A percentile compares a stretch with the other conserved stretches of the same genome.
Evolutionary conservation across 2,797 vertebrate genomes (phyloP).

Genomic region (Propithecus deckenii): DNA sequence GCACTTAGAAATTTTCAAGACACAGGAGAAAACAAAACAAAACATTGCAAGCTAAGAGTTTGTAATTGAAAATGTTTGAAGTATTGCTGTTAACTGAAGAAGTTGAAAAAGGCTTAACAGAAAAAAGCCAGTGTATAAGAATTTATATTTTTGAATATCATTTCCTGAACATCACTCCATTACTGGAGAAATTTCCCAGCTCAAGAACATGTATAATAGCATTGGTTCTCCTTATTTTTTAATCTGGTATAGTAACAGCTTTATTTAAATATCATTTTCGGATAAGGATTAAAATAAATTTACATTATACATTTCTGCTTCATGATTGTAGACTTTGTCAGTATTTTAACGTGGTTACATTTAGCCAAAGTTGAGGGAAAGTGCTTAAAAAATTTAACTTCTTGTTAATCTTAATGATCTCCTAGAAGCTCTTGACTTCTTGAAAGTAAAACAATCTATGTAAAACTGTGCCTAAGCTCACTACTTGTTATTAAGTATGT

Average conservation of each 20-base stretch:
- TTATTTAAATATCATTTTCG: background rate
- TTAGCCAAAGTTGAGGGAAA: background rate
- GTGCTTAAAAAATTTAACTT: background rate
- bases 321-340: background rate
- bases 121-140: background rate
- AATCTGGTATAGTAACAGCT: background rate
- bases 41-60: background rate
- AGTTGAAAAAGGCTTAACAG: background rate
- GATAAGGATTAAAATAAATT: background rate
- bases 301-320: background rate
- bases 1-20: background rate
- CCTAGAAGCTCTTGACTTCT: background rate
- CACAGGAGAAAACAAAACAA: slow-evolving; percentile 42
- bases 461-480: background rate
- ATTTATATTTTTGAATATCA: slow-evolving; percentile 29
- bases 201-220: background rate
- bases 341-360: background rate
- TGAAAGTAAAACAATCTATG: background rate
- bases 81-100: background rate
- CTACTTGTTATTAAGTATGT: background rate
- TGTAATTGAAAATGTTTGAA: background rate
- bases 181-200: slow-evolving; percentile 26
- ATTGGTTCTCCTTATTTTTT: slow-evolving; percentile 28
- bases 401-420: background rate
- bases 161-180: slow-evolving; percentile 29